Evolutionary conservation across 2,113 vertebrate species (phyloP), one percentile per base, ranked within the genome.

Genomic region (Alouatta palliata): DNA sequence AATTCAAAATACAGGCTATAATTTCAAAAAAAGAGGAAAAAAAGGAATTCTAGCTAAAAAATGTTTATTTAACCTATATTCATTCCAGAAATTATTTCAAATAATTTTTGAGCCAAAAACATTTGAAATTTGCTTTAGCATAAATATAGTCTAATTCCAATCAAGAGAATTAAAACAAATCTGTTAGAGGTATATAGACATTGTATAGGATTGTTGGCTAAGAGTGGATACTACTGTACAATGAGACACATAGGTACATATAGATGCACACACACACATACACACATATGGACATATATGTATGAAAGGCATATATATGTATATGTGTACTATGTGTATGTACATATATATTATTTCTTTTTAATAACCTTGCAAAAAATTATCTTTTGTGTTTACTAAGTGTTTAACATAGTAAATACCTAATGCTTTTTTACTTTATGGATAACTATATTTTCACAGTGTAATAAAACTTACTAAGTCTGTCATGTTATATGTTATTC

Each of bases 21-120:
- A 56, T 68, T 85, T 80, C 30, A 58, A 40, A 71, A 11, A 87
- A 37, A 52, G 54, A 8, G 45, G 8, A 56, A 85, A 3, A 54
- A 68, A 87, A 52, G 11, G 10, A 77, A 1, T 82, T 77, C 20
- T 77, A 68, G 9, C 14, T 61, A 54, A 89, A 77, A 64, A 84
- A n/a, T 2, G 54, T 25, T 84, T 81, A 61, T 86, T 85, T 73
- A 68, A 25, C 7, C 16, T 82, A 49, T 54, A 8, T 2, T 92
- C 52, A 49, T 76, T 52, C 32, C 4, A 85, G 75, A 93, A 68
- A 21, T 79, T 70, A 71, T 83, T 82, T 76, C 7, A 47, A 82
- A 70, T 66, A 82, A 70, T 61, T 87, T 82, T 86, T 47, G 81
- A 83, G 32, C 8, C 43, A 86, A 95, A 64, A 93, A 71, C n/a